phyloP scores from a whole-genome alignment of 2,888 invertebrate species.

The Tryphoninae sp. region DNA sequence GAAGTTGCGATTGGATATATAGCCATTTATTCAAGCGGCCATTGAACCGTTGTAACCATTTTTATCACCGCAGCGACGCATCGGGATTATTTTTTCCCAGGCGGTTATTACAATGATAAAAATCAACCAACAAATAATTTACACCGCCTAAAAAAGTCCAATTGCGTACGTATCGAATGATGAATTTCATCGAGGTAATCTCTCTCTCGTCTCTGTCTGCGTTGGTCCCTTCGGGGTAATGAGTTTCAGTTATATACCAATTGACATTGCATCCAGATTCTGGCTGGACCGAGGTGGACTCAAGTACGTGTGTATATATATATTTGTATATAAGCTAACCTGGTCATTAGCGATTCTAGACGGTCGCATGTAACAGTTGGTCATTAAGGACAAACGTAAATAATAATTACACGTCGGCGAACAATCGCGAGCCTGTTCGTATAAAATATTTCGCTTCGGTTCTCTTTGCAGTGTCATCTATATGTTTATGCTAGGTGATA shows the following conservation, averaged over 20 bases:
- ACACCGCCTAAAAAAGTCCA: not conserved
- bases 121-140: not conserved
- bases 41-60: slow-evolving; percentile 32
- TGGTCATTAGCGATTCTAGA: slow-evolving; percentile 76
- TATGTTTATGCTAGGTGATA: slow-evolving; percentile 6
- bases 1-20: slow-evolving; percentile 59
- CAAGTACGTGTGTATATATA: not conserved
- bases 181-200: slow-evolving; percentile 31
- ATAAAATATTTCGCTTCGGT: slow-evolving; percentile 10
- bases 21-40: slow-evolving; percentile 32
- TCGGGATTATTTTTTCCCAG: not conserved
- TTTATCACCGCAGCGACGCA: not conserved
- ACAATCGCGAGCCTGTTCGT: slow-evolving; percentile 66
- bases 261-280: slow-evolving; percentile 9
- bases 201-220: slow-evolving; percentile 62
- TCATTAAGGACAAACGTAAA: slow-evolving; percentile 73
- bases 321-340: slow-evolving; percentile 20
- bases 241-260: slow-evolving; percentile 53
- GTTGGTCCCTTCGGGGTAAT: slow-evolving; percentile 68
- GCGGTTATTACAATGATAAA: not conserved
- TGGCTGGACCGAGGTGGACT: not conserved
- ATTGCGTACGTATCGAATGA: not conserved
- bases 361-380: slow-evolving; percentile 66
- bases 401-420: slow-evolving; percentile 74
- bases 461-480: not conserved